Evolutionary conservation across 2,888 invertebrate species (phyloP), one percentile per base, ranked within the genome.

Genomic region (Dastarcus helophoroides): DNA sequence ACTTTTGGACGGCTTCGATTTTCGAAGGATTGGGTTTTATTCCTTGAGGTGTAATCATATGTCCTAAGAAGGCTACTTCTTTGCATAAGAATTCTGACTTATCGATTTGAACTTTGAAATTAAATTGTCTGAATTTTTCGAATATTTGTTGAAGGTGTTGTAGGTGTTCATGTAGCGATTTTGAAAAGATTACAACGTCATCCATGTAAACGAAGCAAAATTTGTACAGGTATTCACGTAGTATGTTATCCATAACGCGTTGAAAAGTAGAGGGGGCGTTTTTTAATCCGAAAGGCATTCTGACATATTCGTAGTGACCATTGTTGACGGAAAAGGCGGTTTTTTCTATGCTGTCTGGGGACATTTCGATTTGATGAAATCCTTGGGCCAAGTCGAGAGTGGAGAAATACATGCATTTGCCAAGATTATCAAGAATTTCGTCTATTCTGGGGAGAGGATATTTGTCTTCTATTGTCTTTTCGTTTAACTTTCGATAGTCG

Each of bases 231-330:
- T 31, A 29, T 10, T 32, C 32, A 10, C 25, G 22, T 8, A 37
- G 10, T n/a, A 39, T 19, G 11, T 16, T 31, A 15, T 41, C 37
- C 45, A 44, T 47, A 1, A 39, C 13, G 4, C 40, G 22, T 32
- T 43, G 43, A 22, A 44, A 39, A 1, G 38, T 44, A 10, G 14
- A 17, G 2, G 43, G 40, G 2, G 40, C 41, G 12, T 39, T 38
- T 25, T 40, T 40, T 9, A 42, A 30, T 7, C 39, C 41, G 9
- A 43, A 35, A 3, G 41, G 41, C 41, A 43, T 41, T 8, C 41
- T 24, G 10, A 16, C 14, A n/a, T 29, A 44, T 30, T 38, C 36
- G 11, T 33, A 41, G 16, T 42, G 39, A 9, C 39, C 36, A 10
- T 38, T 23, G 6, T 36, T 33, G 1, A 35, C 37, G 2, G 36